Percentiles rank a stretch among this genome's conserved stretches.
Conservation (phyloP, 2,113 vertebrate species). For the Rafetus swinhoei region DNA sequence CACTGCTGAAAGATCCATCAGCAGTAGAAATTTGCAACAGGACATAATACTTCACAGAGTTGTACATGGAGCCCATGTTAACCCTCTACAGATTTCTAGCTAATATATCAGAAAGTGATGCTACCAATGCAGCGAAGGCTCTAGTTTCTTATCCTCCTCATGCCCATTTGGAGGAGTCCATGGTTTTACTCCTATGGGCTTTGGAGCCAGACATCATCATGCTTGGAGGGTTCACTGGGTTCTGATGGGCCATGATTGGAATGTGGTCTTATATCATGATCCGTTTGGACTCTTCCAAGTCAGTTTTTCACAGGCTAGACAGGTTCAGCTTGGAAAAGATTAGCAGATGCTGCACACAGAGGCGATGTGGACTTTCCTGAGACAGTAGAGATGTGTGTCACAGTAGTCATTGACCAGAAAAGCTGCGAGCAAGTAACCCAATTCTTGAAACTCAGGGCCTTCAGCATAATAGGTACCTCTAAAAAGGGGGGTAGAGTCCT, state of each 20-base stretch:
- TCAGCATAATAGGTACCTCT: background rate
- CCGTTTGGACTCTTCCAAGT: background rate
- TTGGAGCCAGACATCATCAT: background rate
- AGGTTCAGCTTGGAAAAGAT: background rate
- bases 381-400: background rate
- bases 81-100: background rate
- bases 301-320: background rate
- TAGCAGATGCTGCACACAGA: background rate
- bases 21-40: background rate
- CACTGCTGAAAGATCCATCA: background rate
- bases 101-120: background rate
- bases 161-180: background rate
- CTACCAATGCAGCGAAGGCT: background rate
- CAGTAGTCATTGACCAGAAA: background rate
- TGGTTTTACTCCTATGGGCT: background rate
- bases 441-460: background rate
- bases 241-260: background rate
- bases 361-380: background rate
- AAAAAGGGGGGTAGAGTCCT: background rate
- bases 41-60: background rate
- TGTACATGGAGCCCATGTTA: background rate
- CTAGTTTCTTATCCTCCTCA: background rate
- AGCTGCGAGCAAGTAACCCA: background rate
- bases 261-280: background rate
- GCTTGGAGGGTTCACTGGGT: background rate